These are phyloP conservation scores for Oryzias woworae DNA, from an alignment of 2,113 vertebrate genomes.

Conservation along the genomic window DNA sequence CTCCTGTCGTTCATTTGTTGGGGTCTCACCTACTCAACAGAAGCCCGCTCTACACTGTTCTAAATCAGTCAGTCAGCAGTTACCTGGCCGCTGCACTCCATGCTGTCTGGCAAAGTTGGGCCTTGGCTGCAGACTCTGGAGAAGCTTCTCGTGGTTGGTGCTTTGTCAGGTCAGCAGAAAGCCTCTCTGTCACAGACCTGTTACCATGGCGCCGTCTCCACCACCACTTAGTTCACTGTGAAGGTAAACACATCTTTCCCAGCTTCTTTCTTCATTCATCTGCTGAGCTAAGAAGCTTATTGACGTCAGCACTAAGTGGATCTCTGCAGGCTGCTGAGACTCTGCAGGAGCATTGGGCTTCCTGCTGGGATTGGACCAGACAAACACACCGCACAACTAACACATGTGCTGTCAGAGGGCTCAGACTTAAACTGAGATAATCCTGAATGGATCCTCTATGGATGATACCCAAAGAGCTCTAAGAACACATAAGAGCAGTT, in stretches of 20 bases:
- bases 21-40: too few species aligned
- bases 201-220: not conserved
- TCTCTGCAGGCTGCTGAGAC: conserved; percentile 16
- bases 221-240: not conserved
- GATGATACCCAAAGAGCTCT: not conserved
- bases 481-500: not conserved
- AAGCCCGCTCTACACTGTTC: too few species aligned
- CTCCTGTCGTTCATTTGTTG: too few species aligned
- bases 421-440: conserved; percentile 9
- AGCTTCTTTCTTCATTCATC: conserved; percentile 42
- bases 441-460: not conserved
- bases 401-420: conserved; percentile 4
- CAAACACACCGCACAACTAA: not conserved
- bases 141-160: not conserved
- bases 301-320: conserved; percentile 63
- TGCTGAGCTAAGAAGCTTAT: conserved; percentile 61
- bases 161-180: conserved; percentile 8
- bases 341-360: not conserved
- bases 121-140: not conserved
- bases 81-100: conserved; percentile 59
- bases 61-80: conserved; percentile 4
- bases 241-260: conserved; percentile 31
- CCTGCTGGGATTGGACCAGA: conserved; percentile 31
- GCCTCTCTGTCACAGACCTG: not conserved
- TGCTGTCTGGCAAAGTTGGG: conserved; percentile 24